Conservation (phyloP, 2,888 invertebrate species). For the Conistra vaccinii region DNA sequence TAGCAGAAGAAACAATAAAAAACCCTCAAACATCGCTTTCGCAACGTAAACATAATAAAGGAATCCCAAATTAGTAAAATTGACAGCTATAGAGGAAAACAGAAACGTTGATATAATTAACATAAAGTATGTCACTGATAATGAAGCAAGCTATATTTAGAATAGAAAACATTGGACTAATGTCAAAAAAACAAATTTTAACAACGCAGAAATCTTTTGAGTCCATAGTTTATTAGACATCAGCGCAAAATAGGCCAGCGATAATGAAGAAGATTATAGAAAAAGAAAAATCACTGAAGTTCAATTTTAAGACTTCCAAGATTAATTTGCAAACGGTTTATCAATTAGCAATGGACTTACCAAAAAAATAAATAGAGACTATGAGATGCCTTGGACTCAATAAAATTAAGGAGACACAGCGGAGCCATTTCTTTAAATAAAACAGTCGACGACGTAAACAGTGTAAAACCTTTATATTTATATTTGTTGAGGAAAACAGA, state of each 20-base stretch:
- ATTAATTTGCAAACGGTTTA: slow-evolving; percentile 4
- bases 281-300: slow-evolving; percentile 2
- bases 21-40: not conserved
- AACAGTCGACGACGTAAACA: slow-evolving; percentile 29
- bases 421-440: slow-evolving; percentile 24
- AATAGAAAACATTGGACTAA: slow-evolving; percentile 27
- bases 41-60: slow-evolving; percentile 1
- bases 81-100: slow-evolving; percentile 8
- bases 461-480: slow-evolving; percentile 5
- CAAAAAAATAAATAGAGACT: slow-evolving; percentile 16
- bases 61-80: slow-evolving; percentile 17
- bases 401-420: slow-evolving; percentile 27
- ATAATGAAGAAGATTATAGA: not conserved
- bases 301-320: not conserved
- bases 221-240: slow-evolving; percentile 11
- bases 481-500: slow-evolving; percentile 45
- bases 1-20: slow-evolving; percentile 6
- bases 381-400: slow-evolving; percentile 18
- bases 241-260: not conserved
- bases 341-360: not conserved
- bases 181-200: slow-evolving; percentile 22
- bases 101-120: slow-evolving; percentile 29
- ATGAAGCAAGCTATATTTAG: slow-evolving; percentile 33
- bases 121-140: slow-evolving; percentile 34
- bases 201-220: slow-evolving; percentile 12